Evolutionary conservation across 2,888 invertebrate species (phyloP).

Genomic region (Cremastobaeus sp.): DNA sequence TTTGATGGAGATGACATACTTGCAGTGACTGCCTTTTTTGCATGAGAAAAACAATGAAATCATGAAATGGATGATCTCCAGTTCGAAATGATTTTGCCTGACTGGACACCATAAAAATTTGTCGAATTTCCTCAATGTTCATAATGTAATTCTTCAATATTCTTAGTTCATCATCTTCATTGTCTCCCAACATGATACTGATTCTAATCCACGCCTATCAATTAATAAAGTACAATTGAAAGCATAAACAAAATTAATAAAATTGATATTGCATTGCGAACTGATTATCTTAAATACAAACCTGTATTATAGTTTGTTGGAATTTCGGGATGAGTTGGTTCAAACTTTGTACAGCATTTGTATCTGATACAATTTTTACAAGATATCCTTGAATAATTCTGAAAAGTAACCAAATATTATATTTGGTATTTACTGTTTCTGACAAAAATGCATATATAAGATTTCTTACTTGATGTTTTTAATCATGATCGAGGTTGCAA

Average conservation of each 20-base stretch:
- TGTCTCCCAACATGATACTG: constrained; percentile 67
- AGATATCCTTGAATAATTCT: constrained; percentile 72
- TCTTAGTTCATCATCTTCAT: constrained; percentile 63
- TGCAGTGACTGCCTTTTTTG: constrained; percentile 65
- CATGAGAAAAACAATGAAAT: constrained; percentile 68
- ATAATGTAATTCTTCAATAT: constrained; percentile 67
- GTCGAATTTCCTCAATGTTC: constrained; percentile 66
- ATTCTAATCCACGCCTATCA: constrained; percentile 74
- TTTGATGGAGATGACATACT: too few species aligned
- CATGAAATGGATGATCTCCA: constrained; percentile 68
- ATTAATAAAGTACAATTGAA: constrained; percentile 10
- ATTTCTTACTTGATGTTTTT: constrained; percentile 73
- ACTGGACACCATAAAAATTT: constrained; percentile 65
- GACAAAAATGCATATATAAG: not conserved
- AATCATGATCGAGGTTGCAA: constrained; percentile 71
- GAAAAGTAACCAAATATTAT: constrained; percentile 33
- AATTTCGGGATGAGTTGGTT: constrained; percentile 69
- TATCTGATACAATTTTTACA: constrained; percentile 65
- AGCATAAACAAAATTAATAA: constrained; percentile 1
- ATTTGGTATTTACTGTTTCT: too few species aligned
- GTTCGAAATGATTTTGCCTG: constrained; percentile 67
- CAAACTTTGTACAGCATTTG: constrained; percentile 62
- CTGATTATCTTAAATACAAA: constrained; percentile 46
- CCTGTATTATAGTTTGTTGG: constrained; percentile 71
- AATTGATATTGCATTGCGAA: too few species aligned